These are phyloP conservation scores for Catocala sponsa DNA, from an alignment of 2,888 invertebrate genomes.

Conservation along the genomic window DNA sequence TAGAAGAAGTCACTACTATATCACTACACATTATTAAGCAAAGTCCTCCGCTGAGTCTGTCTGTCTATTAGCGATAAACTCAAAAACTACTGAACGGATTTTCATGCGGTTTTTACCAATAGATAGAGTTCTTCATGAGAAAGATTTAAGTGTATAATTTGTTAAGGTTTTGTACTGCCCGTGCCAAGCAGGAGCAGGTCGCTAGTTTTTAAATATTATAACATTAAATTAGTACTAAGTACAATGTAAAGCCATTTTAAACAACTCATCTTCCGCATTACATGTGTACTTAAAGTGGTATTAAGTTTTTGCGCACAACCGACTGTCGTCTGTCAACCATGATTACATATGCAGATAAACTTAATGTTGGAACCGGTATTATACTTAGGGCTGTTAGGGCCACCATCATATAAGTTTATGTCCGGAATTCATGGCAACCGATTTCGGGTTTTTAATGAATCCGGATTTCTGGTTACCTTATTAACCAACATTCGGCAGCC, in stretches of 20 bases:
- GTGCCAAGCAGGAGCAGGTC: too few species aligned
- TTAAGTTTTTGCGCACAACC: constrained; percentile 25
- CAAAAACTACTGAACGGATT: too few species aligned
- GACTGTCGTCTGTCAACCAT: constrained; percentile 28
- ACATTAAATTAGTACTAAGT: background rate
- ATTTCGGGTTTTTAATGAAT: background rate
- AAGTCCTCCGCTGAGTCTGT: too few species aligned
- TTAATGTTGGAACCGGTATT: constrained; percentile 22
- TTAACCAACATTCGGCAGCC: too few species aligned
- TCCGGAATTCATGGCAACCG: background rate
- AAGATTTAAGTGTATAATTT: too few species aligned
- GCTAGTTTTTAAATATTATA: background rate
- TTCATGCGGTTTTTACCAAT: too few species aligned
- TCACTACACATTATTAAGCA: too few species aligned
- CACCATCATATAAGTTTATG: constrained; percentile 2
- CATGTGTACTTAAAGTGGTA: constrained; percentile 35
- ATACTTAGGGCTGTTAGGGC: background rate
- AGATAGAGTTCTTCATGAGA: too few species aligned
- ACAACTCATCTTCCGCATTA: constrained; percentile 20
- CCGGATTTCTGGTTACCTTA: too few species aligned
- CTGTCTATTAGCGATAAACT: too few species aligned
- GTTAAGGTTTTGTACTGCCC: too few species aligned
- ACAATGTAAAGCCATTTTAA: constrained; percentile 11
- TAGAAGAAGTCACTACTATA: too few species aligned
- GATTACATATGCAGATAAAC: constrained; percentile 34